These are phyloP conservation scores for Ctenopoma multispine DNA, from an alignment of 2,797 vertebrate species.

Conservation along the genomic window DNA sequence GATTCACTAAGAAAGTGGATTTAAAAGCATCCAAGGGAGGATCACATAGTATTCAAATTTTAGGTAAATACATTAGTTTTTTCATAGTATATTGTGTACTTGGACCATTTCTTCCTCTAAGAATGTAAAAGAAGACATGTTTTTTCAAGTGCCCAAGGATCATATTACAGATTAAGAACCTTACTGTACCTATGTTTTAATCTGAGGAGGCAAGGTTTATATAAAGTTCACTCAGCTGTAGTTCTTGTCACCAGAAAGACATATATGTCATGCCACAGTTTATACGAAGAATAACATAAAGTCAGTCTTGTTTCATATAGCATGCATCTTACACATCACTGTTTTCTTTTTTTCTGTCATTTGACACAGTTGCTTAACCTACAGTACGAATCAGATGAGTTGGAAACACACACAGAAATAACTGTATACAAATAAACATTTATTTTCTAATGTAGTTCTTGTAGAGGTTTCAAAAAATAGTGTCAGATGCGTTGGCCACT, in stretches of 20 bases:
- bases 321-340: neutral
- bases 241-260: no score
- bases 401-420: no score
- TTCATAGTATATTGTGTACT: conserved; percentile 18
- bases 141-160: no score
- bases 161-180: no score
- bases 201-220: no score
- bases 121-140: conserved; percentile 50
- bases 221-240: no score
- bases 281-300: neutral
- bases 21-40: neutral
- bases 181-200: no score
- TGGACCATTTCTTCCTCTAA: conserved; percentile 19
- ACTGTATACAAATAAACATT: no score
- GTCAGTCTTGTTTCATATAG: neutral
- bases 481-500: neutral
- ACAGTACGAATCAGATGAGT: no score
- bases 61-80: conserved; percentile 13
- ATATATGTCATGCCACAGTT: neutral
- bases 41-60: conserved; percentile 43
- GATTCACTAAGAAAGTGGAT: conserved; percentile 12
- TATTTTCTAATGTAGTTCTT: no score
- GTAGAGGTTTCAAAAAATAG: no score
- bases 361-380: neutral
- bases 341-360: neutral